phyloP scores from a whole-genome alignment of 2,113 vertebrate genomes.

The Pachyramphus minor region DNA sequence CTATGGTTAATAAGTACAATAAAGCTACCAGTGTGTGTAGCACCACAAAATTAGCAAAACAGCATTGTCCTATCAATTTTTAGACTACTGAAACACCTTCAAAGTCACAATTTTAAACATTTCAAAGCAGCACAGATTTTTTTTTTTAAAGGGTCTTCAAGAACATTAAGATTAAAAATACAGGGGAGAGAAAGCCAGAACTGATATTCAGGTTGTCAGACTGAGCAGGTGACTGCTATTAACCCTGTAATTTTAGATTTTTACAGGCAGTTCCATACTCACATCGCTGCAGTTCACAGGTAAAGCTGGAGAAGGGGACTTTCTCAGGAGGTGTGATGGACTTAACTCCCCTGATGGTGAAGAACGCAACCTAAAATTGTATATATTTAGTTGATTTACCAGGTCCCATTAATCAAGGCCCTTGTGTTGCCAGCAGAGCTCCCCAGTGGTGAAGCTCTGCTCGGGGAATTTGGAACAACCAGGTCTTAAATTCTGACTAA shows the following conservation, averaged over 20 bases:
- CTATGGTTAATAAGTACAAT: neutral
- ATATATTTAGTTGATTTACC: neutral
- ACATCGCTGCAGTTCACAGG: slow-evolving; percentile 74
- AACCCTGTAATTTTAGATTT: neutral
- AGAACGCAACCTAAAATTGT: slow-evolving; percentile 79
- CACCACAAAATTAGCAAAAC: neutral
- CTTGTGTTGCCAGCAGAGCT: neutral
- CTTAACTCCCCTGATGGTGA: slow-evolving; percentile 82
- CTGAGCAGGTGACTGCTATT: neutral
- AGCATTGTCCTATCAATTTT: neutral
- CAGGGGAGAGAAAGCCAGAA: neutral
- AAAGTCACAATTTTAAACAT: neutral
- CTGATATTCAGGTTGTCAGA: neutral
- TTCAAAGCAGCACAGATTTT: neutral
- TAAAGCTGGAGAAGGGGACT: slow-evolving; percentile 71
- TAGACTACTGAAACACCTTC: neutral
- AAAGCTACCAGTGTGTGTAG: no score
- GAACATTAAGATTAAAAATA: neutral
- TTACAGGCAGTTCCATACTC: slow-evolving; percentile 49
- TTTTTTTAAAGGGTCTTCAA: neutral
- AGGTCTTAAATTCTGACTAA: neutral
- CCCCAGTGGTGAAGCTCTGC: neutral
- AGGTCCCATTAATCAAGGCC: neutral
- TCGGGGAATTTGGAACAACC: neutral
- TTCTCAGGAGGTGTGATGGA: slow-evolving; percentile 77